Evolutionary conservation across 2,797 vertebrate genomes (phyloP), one percentile per base, ranked within the genome.

Genomic region (Cynodonichthys magdalenae): DNA sequence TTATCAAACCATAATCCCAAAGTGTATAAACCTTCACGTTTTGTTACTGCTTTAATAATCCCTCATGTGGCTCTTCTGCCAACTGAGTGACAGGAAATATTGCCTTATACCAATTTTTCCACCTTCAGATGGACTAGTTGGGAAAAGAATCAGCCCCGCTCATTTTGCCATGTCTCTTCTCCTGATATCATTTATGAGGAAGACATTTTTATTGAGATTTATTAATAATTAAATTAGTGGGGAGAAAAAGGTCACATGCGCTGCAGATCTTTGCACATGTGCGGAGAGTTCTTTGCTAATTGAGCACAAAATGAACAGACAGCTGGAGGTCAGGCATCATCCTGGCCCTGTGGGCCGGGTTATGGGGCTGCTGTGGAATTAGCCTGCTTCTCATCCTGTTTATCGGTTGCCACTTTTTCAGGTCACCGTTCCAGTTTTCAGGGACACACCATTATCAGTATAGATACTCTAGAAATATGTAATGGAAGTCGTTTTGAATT

Each of bases 271-370:
- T 63, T 80, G 57, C 77, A 66, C 75, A 67, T 69, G 77, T 80
- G 75, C 24, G 7, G 53, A 72, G 66, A 76, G 71, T 84, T 83
- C 63, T 86, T 81, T 78, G 72, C 66, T 90, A 88, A 90, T 85
- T 90, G 82, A 90, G 75, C 76, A 80, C 76, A 85, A 84, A 86
- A 83, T 78, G 74, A 78, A 68, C 74, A 75, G 87, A 91, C 87
- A 89, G 86, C 84, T 89, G 86, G 83, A 88, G 84, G 84, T 85
- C 82, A 77, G 78, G 53, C 78, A 80, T 91, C 78, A 77, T 75
- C 74, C 75, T 81, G 72, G 62, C 73, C 66, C 66, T 42, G 79
- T 66, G 55, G 69, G 63, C 70, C 61, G 74, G 75, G 50, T 20
- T 64, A 76, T 60, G 61, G 59, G 55, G 45, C 65, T 67, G 66